Evolutionary conservation across 1,140 invertebrate species (phyloP), one percentile per base, ranked within the genome.

Genomic region (Nilaparvata lugens): DNA sequence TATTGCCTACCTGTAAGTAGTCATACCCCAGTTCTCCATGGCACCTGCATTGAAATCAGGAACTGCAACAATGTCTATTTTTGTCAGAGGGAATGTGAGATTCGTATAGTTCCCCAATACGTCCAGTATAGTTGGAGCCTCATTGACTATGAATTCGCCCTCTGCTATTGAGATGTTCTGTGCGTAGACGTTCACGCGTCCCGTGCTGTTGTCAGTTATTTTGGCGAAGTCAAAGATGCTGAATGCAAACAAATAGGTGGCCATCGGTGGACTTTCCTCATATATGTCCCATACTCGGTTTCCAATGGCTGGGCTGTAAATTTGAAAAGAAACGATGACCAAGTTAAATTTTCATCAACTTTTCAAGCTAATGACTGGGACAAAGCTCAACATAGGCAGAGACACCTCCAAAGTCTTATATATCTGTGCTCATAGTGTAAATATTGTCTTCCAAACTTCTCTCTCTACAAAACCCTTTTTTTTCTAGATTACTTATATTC

Each of bases 211-310:
- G n/a, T 65, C 57, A 1, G 40, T 61, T 0, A 64, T 56, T 40
- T 23, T 60, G 11, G 65, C 66, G 58, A 93, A 93, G 63, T 95
- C 85, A 24, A 86, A 88, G 1, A 95, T 81, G 2, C 91, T 78
- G 65, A 94, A 83, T 2, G 92, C 92, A 9, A 95, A 74, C 2
- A 95, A 71, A 64, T 95, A 96, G 0, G 91, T 92, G 0, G 91
- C 91, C 91, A 96, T 96, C 3, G 75, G 72, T 0, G 89, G 83
- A 1, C 86, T 88, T 56, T 75, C 78, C 0, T 78, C 56, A 68
- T 85, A 95, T 1, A 74, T 62, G 65, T 87, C 81, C 60, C 79
- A 76, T 0, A 82, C 71, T 71, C 78, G 75, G 16, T 72, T 79
- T 79, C 75, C 14, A 14, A 48, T 48, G 16, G 1, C 18, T 19